Percentiles rank a stretch among this genome's conserved stretches.
Evolutionary conservation across 1,140 invertebrate species (phyloP).

Genomic region (Asobara japonica): DNA sequence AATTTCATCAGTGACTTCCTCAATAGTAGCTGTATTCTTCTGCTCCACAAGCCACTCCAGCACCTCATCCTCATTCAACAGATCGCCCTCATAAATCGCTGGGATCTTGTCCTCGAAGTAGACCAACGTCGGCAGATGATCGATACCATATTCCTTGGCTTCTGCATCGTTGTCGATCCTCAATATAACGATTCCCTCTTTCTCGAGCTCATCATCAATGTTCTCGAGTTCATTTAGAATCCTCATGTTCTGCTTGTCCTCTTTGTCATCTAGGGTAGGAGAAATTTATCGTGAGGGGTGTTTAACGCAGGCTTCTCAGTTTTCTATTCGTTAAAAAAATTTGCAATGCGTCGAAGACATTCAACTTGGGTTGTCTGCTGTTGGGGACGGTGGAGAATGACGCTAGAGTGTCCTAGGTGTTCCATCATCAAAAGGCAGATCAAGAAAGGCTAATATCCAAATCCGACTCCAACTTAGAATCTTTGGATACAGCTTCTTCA

Average conservation of each 20-base stretch:
- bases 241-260: conserved; percentile 87
- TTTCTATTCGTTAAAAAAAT: too few relatives aligned
- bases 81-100: conserved; percentile 89
- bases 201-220: conserved; percentile 91
- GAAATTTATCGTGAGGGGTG: too few relatives aligned
- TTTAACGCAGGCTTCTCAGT: too few relatives aligned
- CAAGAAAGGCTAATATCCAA: too few relatives aligned
- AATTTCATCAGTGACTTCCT: conserved; percentile 95
- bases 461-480: too few relatives aligned
- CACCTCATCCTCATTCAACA: conserved; percentile 92
- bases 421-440: too few relatives aligned
- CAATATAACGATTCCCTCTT: conserved; percentile 89
- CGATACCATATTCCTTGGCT: conserved; percentile 91
- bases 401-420: too few relatives aligned
- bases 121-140: conserved; percentile 86
- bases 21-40: conserved; percentile 90
- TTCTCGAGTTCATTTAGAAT: conserved; percentile 91
- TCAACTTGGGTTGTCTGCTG: too few relatives aligned
- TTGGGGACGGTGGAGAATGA: too few relatives aligned
- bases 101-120: conserved; percentile 95
- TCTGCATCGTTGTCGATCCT: conserved; percentile 88
- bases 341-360: too few relatives aligned
- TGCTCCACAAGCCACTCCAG: conserved; percentile 90
- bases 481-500: too few relatives aligned
- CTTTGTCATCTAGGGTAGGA: conserved; percentile 90